Base-by-base conservation (phyloP, 2,888 invertebrate species). In the Lepidochrysops patricia region DNA sequence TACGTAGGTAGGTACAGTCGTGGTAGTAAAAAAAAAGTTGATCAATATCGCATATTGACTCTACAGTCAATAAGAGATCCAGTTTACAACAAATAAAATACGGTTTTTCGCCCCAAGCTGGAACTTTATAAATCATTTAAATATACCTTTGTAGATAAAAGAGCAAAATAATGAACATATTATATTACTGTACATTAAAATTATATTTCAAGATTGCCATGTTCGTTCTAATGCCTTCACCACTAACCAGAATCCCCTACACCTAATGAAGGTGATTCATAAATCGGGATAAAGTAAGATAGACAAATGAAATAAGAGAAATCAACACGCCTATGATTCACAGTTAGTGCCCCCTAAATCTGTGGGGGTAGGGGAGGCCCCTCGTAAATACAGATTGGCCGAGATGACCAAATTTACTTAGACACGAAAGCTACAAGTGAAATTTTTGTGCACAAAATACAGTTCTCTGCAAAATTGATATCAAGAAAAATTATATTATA, bases 391-490 rank as follows among this genome's bases (percentile, higher is more conserved):
- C 72, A 77, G 81, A 80, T 82, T 82, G 84, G 80, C 76, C 72
- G 84, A 79, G 85, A 87, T 85, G 86, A 77, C 84, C 88, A 87
- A 87, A 88, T 87, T 88, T 87, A 87, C 87, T 88, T 87, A 86
- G 83, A 85, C 81, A 77, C 77, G 74, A 77, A 73, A 68, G 72
- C 75, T 77, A 26, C 78, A 76, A 76, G 75, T 78, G 78, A 76
- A 64, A 64, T 67, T 76, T 79, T 74, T 70, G 71, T 73, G 75
- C 34, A 74, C 72, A 63, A 19, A 54, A 77, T 80, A 84, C 73
- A 69, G 62, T 76, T 68, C 57, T 4, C 19, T 2, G 62, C 63
- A 68, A 52, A 68, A 58, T 15, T 58, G 4, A 29, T 25, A 57
- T 49, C 26, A 43, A 34, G 15, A 15, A 43, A 23, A 2, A 9